Evolutionary conservation across 2,113 vertebrate species (phyloP).

Genomic region (Felis chaus): DNA sequence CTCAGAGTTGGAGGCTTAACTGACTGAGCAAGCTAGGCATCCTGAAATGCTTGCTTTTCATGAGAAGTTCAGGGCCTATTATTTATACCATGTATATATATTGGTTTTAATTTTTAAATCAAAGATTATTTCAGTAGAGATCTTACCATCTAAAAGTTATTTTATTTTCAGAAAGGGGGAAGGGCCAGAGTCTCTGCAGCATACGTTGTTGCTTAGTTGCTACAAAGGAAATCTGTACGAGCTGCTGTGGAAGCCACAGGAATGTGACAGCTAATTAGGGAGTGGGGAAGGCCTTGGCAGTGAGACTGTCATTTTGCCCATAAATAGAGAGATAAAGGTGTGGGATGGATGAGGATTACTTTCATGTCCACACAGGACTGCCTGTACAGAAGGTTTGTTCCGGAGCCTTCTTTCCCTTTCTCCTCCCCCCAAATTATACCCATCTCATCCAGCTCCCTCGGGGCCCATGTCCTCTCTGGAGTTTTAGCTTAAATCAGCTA

Average conservation of each 20-base stretch:
- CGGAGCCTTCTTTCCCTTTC: background rate
- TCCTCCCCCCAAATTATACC: background rate
- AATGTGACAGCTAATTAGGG: background rate
- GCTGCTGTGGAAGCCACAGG: background rate
- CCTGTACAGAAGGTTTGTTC: background rate
- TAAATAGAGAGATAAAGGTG: background rate
- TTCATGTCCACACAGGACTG: background rate
- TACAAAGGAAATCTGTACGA: background rate
- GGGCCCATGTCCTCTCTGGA: background rate
- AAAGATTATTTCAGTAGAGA: background rate
- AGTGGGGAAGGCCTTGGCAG: background rate
- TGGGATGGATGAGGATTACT: background rate
- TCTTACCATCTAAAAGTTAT: background rate
- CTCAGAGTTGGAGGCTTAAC: no score
- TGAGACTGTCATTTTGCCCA: background rate
- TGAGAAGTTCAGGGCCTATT: background rate
- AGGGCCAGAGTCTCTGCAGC: background rate
- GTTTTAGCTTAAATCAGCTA: background rate
- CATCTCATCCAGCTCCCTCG: background rate
- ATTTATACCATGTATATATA: background rate
- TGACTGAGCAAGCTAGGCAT: no score
- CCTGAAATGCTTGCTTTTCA: background rate
- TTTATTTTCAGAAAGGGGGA: background rate
- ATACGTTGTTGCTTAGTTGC: background rate
- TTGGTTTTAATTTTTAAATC: background rate